These are phyloP conservation scores for Bathynomus jamesi DNA, from an alignment of 1,140 invertebrate genomes.

Conservation along the genomic window DNA sequence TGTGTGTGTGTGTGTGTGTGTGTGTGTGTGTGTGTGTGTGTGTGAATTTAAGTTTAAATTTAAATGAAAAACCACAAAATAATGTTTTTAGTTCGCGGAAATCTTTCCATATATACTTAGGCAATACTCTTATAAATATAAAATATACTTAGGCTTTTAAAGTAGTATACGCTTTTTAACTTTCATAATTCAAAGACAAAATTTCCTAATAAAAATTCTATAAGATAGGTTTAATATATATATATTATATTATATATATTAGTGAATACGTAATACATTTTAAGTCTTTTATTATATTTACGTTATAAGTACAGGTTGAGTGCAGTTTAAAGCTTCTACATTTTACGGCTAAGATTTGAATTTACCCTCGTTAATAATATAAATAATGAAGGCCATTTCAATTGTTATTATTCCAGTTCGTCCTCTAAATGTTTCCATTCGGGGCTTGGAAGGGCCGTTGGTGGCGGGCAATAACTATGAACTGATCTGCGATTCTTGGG, in stretches of 20 bases:
- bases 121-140: no score
- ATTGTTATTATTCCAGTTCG: constrained; percentile 4
- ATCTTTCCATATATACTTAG: no score
- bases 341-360: no score
- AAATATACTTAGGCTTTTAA: no score
- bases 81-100: no score
- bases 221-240: background rate
- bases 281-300: no score
- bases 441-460: constrained; percentile 3
- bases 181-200: no score
- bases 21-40: background rate
- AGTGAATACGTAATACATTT: background rate
- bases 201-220: background rate
- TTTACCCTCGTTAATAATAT: no score
- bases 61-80: no score
- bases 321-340: no score
- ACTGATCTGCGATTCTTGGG: constrained; percentile 69
- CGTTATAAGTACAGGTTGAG: no score
- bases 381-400: background rate
- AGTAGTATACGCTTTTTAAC: no score
- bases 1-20: background rate
- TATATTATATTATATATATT: background rate
- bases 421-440: background rate
- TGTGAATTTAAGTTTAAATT: background rate
- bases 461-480: constrained; percentile 63